Percentiles rank a stretch among this genome's conserved stretches.
These are phyloP conservation scores for Antennarius maculatus DNA, from an alignment of 2,797 vertebrate species.

Conservation along the genomic window DNA sequence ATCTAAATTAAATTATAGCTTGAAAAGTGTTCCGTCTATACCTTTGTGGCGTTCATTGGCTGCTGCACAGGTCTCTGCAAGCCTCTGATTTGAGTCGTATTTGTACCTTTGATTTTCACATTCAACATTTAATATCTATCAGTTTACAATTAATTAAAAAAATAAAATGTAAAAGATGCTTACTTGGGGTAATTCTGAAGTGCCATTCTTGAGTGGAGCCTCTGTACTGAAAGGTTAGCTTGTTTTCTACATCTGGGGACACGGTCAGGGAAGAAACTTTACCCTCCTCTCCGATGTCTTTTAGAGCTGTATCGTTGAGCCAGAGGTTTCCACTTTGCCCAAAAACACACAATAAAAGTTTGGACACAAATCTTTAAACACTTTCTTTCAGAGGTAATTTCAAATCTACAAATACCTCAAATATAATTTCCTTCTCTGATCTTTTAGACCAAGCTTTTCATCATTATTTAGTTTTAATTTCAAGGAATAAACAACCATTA, in stretches of 20 bases:
- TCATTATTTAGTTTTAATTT: no score
- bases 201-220: conserved; percentile 49
- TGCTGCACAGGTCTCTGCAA: conserved; percentile 28
- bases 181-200: conserved; percentile 60
- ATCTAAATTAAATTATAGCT: neutral
- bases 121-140: neutral
- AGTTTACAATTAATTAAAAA: neutral
- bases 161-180: conserved; percentile 8
- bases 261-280: conserved; percentile 64
- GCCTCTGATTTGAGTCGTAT: conserved; percentile 51
- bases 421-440: no score
- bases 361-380: neutral
- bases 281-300: conserved; percentile 34
- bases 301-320: conserved; percentile 62
- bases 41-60: conserved; percentile 51
- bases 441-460: no score
- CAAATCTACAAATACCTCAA: no score
- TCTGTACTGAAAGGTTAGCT: conserved; percentile 48
- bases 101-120: conserved; percentile 48
- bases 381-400: no score
- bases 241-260: conserved; percentile 55
- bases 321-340: conserved; percentile 61
- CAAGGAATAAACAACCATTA: no score
- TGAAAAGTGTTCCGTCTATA: conserved; percentile 13
- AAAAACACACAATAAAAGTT: neutral